Evolutionary conservation across 2,113 vertebrate genomes (phyloP).

Genomic region (Nothoprocta pentlandii): DNA sequence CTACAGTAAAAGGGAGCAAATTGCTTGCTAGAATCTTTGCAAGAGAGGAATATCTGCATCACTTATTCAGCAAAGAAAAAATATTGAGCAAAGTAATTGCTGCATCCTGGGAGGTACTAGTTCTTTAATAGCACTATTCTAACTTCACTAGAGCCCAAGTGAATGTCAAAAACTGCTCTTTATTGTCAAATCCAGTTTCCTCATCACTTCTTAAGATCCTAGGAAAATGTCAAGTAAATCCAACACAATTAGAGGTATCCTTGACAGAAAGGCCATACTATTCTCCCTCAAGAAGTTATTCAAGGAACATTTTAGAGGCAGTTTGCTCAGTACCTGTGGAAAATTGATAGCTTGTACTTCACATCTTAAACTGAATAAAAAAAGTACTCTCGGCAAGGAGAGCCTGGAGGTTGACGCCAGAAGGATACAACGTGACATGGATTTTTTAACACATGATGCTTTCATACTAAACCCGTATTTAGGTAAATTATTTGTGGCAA

Average conservation of each 20-base stretch:
- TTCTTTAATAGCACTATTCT: slow-evolving; percentile 19
- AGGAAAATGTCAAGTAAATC: slow-evolving; percentile 73
- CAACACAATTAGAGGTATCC: slow-evolving; percentile 59
- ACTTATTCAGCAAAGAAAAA: slow-evolving; percentile 2
- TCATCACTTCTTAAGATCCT: slow-evolving; percentile 53
- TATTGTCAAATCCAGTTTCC: slow-evolving; percentile 69
- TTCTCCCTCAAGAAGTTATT: slow-evolving; percentile 66
- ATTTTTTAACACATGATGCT: neutral
- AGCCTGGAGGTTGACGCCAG: neutral
- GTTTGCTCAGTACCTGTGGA: slow-evolving; percentile 57
- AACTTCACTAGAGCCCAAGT: slow-evolving; percentile 40
- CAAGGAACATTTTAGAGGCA: slow-evolving; percentile 54
- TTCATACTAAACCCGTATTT: neutral
- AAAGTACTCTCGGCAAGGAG: neutral
- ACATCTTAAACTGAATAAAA: neutral
- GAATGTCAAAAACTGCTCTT: slow-evolving; percentile 68
- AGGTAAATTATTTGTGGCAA: neutral
- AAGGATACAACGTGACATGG: neutral
- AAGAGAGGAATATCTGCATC: neutral
- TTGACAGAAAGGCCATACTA: slow-evolving; percentile 58
- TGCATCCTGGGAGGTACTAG: neutral
- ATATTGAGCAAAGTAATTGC: slow-evolving; percentile 20
- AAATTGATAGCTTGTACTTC: slow-evolving; percentile 46
- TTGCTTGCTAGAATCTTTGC: neutral
- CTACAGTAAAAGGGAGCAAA: neutral